Conservation (phyloP, 1,140 invertebrate species). For the Drosophila azteca region DNA sequence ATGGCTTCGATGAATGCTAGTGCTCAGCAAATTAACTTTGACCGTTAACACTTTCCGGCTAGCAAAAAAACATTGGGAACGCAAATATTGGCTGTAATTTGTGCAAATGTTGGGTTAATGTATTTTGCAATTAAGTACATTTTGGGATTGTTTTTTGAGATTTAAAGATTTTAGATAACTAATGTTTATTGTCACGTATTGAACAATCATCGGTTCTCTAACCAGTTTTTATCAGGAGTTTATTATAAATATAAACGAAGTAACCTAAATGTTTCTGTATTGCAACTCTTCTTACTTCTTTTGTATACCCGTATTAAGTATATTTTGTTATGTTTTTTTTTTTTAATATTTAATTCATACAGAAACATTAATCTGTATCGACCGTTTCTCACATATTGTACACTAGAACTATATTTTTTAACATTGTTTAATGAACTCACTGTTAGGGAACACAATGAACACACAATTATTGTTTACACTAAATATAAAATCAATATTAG, state of each 20-base stretch:
- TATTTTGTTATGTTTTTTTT: slow-evolving; percentile 4
- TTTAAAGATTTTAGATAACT: no score
- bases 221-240: no score
- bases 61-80: neutral
- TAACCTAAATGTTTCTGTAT: neutral
- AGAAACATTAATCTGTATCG: no score
- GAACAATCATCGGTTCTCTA: neutral
- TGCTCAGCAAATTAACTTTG: slow-evolving; percentile 1
- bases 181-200: no score
- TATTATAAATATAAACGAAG: no score
- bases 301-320: neutral
- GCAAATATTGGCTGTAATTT: slow-evolving; percentile 1
- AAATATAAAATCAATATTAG: neutral
- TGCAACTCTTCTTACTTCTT: neutral
- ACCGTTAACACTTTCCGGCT: slow-evolving; percentile 9
- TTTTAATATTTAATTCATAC: neutral
- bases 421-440: slow-evolving; percentile 16
- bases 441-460: no score
- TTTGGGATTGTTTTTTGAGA: no score
- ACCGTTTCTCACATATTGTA: neutral
- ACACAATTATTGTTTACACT: neutral
- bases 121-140: slow-evolving; percentile 3
- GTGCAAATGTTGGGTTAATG: slow-evolving; percentile 5
- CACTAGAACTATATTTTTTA: neutral
- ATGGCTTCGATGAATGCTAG: no score